phyloP scores from a whole-genome alignment of 2,113 vertebrate species.

The Serinus canaria region DNA sequence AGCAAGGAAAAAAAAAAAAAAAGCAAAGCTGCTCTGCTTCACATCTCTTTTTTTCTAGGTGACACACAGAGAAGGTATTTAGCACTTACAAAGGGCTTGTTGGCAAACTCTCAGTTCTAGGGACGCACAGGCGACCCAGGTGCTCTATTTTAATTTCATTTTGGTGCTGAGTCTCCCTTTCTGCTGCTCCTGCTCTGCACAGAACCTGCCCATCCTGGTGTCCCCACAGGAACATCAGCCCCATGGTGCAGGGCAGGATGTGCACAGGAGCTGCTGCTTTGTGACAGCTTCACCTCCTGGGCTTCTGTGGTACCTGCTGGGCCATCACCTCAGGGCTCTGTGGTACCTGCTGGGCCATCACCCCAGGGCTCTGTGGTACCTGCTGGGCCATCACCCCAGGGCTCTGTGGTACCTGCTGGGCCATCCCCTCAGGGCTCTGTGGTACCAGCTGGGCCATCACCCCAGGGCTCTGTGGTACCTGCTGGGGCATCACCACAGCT shows the following conservation, averaged over 20 bases:
- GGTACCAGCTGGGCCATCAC: too few relatives aligned
- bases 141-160: background rate
- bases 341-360: too few relatives aligned
- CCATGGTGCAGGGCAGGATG: fast-evolving
- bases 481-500: background rate
- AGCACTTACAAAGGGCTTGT: background rate
- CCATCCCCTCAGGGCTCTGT: too few relatives aligned
- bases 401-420: too few relatives aligned
- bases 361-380: too few relatives aligned
- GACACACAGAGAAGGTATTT: conserved; percentile 28
- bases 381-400: too few relatives aligned
- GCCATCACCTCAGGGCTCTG: too few relatives aligned
- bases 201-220: background rate
- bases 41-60: conserved; percentile 14
- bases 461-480: too few relatives aligned
- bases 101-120: background rate
- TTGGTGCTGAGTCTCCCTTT: background rate
- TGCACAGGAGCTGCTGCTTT: background rate
- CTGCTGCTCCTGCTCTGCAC: background rate
- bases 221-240: background rate
- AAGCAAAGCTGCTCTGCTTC: background rate
- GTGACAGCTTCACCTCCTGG: background rate
- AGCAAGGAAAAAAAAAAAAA: background rate
- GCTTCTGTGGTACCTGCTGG: background rate
- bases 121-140: fast-evolving